Base-by-base conservation (phyloP, 2,113 vertebrate genomes). In the Oostethus manadensis region DNA sequence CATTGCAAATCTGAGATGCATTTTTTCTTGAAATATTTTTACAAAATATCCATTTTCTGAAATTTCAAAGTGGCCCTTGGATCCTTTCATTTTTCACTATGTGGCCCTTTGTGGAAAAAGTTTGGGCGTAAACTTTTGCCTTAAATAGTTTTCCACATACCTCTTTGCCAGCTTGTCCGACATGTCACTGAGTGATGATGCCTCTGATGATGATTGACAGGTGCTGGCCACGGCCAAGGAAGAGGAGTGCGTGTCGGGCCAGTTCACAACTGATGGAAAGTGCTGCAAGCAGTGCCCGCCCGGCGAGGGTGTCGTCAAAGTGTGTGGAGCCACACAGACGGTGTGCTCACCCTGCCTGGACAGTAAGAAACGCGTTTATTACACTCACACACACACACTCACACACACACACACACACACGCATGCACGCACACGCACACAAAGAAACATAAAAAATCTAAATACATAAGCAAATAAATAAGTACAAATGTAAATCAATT, bases 341-440 rank as follows among this genome's bases (percentile, higher is more conserved):
- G 79, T 88, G 51, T 99, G 96, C 1, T 79, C 88, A 53, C 91
- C 92, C 18, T 99, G 96, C 78, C 86, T 94, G 58, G 96, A 99
- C 90, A 99, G 96, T 99, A 76, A 94, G 95, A 94, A 83, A 56
- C 3, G 51, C 33, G 8, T 51, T 6, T 23, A 20, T 20, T 29
- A 60, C 3, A 44, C 9, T 2, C 17, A 8, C 14, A 44, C 21
- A 38, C 22, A 46, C 45, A 57, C 51, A 44, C 44, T 8, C 57
- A 42, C 13, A 4, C 17, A 6, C 13, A 43, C 20, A 35, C 22
- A 50, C 44, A 57, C 51, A 44, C 15, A 4, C 22, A 26, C 23
- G 5, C n/a, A n/a, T n/a, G n/a, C n/a, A n/a, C n/a, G n/a, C n/a
- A n/a, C n/a, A n/a, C n/a, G n/a, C n/a, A n/a, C n/a, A n/a, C n/a